Evolutionary conservation across 2,888 invertebrate genomes (phyloP).

Genomic region (Stegophylla sp.): DNA sequence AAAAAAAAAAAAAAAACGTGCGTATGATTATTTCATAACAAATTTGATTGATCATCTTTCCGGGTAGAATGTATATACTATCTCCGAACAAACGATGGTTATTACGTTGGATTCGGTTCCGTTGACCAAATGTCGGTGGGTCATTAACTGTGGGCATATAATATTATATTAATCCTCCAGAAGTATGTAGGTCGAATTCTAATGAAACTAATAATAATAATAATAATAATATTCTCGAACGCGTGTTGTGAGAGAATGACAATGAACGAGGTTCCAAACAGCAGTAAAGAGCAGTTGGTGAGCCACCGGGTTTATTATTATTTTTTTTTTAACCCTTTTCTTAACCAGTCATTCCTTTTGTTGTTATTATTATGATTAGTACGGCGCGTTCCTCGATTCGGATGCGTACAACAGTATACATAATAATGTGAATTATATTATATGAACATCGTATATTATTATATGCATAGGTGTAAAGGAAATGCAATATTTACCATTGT

Average conservation of each 20-base stretch:
- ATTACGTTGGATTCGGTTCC: neutral
- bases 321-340: constrained; percentile 53
- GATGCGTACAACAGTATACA: neutral
- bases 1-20: neutral
- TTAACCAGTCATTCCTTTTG: constrained; percentile 44
- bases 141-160: constrained; percentile 35
- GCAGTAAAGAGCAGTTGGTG: constrained; percentile 53
- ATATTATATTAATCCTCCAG: constrained; percentile 21
- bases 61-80: constrained; percentile 1
- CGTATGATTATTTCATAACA: neutral
- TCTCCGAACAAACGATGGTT: neutral
- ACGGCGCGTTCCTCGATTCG: constrained; percentile 4
- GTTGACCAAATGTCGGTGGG: constrained; percentile 55
- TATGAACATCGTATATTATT: neutral
- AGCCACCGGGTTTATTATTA: constrained; percentile 56
- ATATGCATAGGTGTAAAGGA: constrained; percentile 1
- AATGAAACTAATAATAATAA: constrained; percentile 39
- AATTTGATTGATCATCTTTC: constrained; percentile 40
- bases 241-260: constrained; percentile 38
- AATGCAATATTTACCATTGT: constrained; percentile 16
- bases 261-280: constrained; percentile 48
- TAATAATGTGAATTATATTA: neutral
- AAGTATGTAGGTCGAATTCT: constrained; percentile 46
- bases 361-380: constrained; percentile 54
- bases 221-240: constrained; percentile 32